These are phyloP conservation scores for Bufo gargarizans DNA, from an alignment of 2,113 vertebrate genomes.

Conservation along the genomic window DNA sequence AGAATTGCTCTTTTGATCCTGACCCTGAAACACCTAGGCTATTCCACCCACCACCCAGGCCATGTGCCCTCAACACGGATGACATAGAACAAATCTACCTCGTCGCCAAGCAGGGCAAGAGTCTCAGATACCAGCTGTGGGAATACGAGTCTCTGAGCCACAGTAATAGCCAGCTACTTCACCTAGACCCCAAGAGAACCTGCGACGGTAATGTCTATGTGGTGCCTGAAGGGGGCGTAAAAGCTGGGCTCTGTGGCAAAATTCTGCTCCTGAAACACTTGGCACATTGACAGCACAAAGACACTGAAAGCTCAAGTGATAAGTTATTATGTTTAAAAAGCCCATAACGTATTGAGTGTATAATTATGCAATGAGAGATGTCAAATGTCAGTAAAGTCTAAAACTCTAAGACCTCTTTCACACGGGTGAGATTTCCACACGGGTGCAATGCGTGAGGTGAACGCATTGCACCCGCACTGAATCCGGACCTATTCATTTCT, in stretches of 20 bases:
- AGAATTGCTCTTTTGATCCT: constrained; percentile 53
- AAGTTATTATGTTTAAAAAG: no score
- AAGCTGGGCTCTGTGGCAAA: constrained; percentile 80
- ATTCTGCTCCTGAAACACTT: constrained; percentile 73
- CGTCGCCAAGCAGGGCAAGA: constrained; percentile 88
- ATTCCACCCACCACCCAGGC: constrained; percentile 57
- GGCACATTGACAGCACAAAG: neutral
- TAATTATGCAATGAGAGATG: no score
- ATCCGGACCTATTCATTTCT: no score
- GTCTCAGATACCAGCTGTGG: constrained; percentile 87
- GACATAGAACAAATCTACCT: constrained; percentile 67
- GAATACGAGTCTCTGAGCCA: constrained; percentile 69
- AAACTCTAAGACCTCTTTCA: no score
- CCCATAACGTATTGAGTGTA: no score
- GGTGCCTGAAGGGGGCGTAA: constrained; percentile 79
- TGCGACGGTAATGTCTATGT: constrained; percentile 76
- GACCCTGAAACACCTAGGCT: constrained; percentile 65
- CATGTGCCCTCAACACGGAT: rapidly evolving
- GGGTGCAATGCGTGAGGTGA: no score
- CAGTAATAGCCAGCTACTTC: constrained; percentile 84
- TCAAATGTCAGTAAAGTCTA: no score
- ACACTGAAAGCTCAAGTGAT: neutral
- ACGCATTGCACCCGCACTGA: no score
- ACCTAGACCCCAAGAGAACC: constrained; percentile 77
- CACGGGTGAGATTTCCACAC: no score